phyloP scores from a whole-genome alignment of 2,888 invertebrate genomes.

The Scaptomyza tumidula region DNA sequence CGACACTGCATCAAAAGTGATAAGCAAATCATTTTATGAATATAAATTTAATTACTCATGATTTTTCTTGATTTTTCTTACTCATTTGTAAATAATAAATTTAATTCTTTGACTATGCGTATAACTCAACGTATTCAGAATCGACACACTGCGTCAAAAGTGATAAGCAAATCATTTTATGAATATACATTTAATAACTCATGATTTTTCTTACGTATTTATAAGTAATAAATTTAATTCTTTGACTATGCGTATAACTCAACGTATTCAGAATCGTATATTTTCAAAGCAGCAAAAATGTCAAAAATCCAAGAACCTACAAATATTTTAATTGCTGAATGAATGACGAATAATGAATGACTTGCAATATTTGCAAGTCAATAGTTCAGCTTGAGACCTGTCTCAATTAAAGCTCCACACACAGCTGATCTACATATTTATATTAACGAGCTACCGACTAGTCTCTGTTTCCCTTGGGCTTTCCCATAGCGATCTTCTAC shows the following conservation, averaged over 20 bases:
- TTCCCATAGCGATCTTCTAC: not conserved
- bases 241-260: not conserved
- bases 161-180: constrained; percentile 22
- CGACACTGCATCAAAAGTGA: constrained; percentile 6
- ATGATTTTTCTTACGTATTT: too few species aligned
- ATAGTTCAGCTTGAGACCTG: constrained; percentile 41
- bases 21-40: constrained; percentile 7
- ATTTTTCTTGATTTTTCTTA: not conserved
- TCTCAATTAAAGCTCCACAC: constrained; percentile 47
- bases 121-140: constrained; percentile 4
- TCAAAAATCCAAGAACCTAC: not conserved
- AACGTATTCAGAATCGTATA: not conserved
- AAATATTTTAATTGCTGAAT: too few species aligned
- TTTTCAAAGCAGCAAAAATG: not conserved
- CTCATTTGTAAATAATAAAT: too few species aligned
- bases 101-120: not conserved
- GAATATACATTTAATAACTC: not conserved
- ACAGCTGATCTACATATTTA: constrained; percentile 13
- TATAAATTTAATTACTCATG: not conserved
- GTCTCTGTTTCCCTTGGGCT: constrained; percentile 17
- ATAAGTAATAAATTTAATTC: not conserved
- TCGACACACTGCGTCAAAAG: not conserved
- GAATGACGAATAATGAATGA: too few species aligned
- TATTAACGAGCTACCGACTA: not conserved
- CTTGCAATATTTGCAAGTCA: not conserved